Evolutionary conservation across 2,888 invertebrate genomes (phyloP).

Genomic region (Clivina fossor): DNA sequence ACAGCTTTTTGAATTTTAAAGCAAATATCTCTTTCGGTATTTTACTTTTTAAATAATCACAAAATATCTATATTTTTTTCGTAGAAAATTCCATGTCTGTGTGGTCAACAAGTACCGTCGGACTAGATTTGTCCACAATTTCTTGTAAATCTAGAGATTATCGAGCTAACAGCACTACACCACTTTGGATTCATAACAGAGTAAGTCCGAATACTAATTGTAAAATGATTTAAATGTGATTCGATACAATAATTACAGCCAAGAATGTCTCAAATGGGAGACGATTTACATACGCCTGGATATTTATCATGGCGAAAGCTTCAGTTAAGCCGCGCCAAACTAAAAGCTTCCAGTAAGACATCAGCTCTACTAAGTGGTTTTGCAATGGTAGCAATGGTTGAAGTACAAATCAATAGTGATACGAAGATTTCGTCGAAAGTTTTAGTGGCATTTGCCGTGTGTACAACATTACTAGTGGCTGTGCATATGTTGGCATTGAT

Average conservation of each 20-base stretch:
- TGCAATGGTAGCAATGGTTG: slow-evolving; percentile 99
- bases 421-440: slow-evolving; percentile 77
- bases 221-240: not conserved
- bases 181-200: slow-evolving; percentile 17
- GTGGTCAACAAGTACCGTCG: slow-evolving; percentile 70
- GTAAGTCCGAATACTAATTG: slow-evolving; percentile 1
- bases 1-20: not conserved
- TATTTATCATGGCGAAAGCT: slow-evolving; percentile 87
- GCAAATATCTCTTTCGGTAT: no score
- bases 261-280: slow-evolving; percentile 74
- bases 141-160: slow-evolving; percentile 37
- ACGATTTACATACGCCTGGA: slow-evolving; percentile 79
- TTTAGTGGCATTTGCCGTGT: slow-evolving; percentile 89
- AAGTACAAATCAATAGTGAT: slow-evolving; percentile 82
- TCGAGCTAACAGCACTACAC: slow-evolving; percentile 22
- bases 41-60: no score
- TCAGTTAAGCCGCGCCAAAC: slow-evolving; percentile 93
- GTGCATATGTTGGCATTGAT: slow-evolving; percentile 97
- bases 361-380: slow-evolving; percentile 96
- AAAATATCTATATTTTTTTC: not conserved
- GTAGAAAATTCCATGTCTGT: slow-evolving; percentile 59
- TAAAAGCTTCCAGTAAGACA: slow-evolving; percentile 97
- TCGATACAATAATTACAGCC: slow-evolving; percentile 41
- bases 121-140: slow-evolving; percentile 50
- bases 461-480: slow-evolving; percentile 92